A percentile compares a stretch with the other conserved stretches of the same genome.
phyloP scores from a whole-genome alignment of 2,888 invertebrate species.

The Drosophila flavopinicola region DNA sequence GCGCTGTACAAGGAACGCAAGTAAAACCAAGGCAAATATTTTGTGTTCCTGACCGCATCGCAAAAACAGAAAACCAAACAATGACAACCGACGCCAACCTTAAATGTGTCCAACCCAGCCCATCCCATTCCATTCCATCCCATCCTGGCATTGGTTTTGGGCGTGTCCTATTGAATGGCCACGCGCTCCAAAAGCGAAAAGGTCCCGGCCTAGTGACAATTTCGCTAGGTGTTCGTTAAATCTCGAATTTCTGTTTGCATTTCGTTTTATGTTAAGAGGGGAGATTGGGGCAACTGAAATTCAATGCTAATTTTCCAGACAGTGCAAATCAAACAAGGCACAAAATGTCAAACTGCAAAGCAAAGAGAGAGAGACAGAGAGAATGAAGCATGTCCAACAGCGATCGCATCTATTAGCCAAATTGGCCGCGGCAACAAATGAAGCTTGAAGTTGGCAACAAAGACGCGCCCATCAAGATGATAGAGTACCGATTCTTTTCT shows the following conservation, averaged over 20 bases:
- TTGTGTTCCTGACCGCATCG: conserved; percentile 36
- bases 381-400: neutral
- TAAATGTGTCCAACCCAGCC: neutral
- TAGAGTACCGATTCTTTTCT: conserved; percentile 34
- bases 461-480: conserved; percentile 50
- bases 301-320: conserved; percentile 69
- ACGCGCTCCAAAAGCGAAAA: conserved; percentile 1
- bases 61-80: conserved; percentile 26
- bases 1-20: conserved; percentile 11
- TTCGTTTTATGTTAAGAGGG: conserved; percentile 11
- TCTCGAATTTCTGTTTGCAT: conserved; percentile 66
- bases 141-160: conserved; percentile 17
- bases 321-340: conserved; percentile 56
- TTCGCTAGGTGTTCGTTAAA: conserved; percentile 49
- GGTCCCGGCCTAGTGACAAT: conserved; percentile 19
- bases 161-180: conserved; percentile 42
- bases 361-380: too few relatives aligned
- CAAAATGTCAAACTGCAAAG: conserved; percentile 7
- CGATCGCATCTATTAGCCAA: conserved; percentile 57
- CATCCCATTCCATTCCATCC: too few relatives aligned
- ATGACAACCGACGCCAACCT: conserved; percentile 8
- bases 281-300: conserved; percentile 37
- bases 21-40: conserved; percentile 39
- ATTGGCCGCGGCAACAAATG: conserved; percentile 47
- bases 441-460: conserved; percentile 49